Conservation (phyloP, 2,113 vertebrate genomes). For the Turnix velox region DNA sequence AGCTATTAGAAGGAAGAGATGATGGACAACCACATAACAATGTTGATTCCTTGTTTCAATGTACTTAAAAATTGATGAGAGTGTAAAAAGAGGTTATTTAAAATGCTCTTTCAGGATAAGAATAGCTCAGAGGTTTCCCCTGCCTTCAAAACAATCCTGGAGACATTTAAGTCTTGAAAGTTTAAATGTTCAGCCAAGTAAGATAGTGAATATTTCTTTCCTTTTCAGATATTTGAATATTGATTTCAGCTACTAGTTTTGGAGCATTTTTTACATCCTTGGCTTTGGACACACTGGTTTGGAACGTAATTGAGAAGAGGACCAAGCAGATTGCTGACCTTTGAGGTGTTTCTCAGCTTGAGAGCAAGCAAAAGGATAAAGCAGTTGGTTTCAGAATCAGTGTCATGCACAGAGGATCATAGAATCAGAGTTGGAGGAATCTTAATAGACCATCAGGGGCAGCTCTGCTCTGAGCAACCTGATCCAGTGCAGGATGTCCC, state of each 20-base stretch:
- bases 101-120: background rate
- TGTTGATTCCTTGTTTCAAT: too few species aligned
- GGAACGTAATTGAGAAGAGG: background rate
- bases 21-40: background rate
- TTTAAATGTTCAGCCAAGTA: background rate
- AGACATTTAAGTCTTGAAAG: background rate
- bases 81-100: background rate
- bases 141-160: background rate
- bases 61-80: constrained; percentile 26
- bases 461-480: too few species aligned
- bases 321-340: background rate
- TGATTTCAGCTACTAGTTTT: background rate
- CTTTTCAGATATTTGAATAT: background rate
- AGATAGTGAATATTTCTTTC: background rate
- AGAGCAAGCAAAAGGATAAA: background rate
- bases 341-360: background rate
- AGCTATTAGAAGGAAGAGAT: background rate
- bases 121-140: constrained; percentile 9
- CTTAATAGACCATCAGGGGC: too few species aligned
- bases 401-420: background rate
- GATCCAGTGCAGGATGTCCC: too few species aligned
- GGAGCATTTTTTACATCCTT: background rate
- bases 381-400: background rate
- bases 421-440: too few species aligned
- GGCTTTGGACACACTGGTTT: background rate